phyloP scores from a whole-genome alignment of 2,888 invertebrate species.

The Eupithecia exiguata region DNA sequence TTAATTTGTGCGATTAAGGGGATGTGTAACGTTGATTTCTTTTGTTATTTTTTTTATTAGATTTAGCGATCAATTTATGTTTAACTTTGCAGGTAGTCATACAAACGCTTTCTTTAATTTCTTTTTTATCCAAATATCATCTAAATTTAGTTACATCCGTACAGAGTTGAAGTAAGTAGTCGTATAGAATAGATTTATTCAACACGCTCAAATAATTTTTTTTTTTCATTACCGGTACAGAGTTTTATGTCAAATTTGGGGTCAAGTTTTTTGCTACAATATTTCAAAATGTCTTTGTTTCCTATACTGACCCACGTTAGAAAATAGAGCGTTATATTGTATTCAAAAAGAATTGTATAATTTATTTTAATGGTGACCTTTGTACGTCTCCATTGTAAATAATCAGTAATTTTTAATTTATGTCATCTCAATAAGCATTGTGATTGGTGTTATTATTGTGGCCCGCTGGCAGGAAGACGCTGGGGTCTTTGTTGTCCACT shows the following conservation, averaged over 20 bases:
- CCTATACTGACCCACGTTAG: slow-evolving; percentile 26
- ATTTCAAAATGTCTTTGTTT: slow-evolving; percentile 30
- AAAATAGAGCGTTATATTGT: slow-evolving; percentile 38
- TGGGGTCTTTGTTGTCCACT: slow-evolving; percentile 58
- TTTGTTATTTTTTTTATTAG: slow-evolving; percentile 32
- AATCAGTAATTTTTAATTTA: slow-evolving; percentile 74
- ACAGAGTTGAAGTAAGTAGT: neutral
- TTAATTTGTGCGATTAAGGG: slow-evolving; percentile 72
- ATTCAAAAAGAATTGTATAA: slow-evolving; percentile 36
- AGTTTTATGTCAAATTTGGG: slow-evolving; percentile 7
- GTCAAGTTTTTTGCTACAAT: slow-evolving; percentile 31
- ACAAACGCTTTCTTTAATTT: neutral
- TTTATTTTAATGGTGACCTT: slow-evolving; percentile 46
- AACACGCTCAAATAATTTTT: neutral
- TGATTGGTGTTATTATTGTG: slow-evolving; percentile 77
- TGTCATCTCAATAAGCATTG: slow-evolving; percentile 76
- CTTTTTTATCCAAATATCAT: no score
- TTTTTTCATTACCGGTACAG: neutral
- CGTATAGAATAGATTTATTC: neutral
- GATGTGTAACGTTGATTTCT: slow-evolving; percentile 68
- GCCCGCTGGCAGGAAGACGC: slow-evolving; percentile 77
- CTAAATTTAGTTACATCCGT: no score
- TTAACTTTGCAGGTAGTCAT: neutral
- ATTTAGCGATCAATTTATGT: neutral
- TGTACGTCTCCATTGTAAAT: slow-evolving; percentile 42